Percentiles rank a stretch among this genome's conserved stretches.
Conservation (phyloP, 2,113 vertebrate species). For the Upupa epops region DNA sequence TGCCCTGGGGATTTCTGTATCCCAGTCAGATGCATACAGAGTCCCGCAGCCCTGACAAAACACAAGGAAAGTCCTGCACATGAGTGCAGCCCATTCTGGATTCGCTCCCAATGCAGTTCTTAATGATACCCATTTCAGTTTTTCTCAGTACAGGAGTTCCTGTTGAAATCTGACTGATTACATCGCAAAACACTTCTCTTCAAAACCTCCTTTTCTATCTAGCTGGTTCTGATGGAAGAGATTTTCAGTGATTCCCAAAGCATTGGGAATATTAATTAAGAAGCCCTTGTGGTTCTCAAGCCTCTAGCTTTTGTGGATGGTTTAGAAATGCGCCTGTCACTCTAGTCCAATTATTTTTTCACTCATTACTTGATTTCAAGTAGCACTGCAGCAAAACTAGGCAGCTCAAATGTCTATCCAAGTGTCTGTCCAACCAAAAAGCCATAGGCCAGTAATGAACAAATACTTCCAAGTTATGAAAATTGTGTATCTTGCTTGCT, state of each 20-base stretch:
- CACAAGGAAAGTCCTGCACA: neutral
- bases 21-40: neutral
- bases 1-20: neutral
- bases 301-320: neutral
- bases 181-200: neutral
- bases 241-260: neutral
- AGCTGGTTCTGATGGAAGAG: neutral
- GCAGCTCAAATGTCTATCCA: neutral
- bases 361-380: neutral
- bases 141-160: neutral
- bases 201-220: neutral
- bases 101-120: neutral
- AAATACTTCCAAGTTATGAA: slow-evolving; percentile 3
- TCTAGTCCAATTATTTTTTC: neutral
- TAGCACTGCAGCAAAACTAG: neutral
- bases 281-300: neutral
- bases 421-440: neutral
- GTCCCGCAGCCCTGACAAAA: neutral
- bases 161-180: neutral
- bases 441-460: neutral
- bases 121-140: neutral
- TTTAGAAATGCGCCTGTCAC: neutral
- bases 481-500: neutral
- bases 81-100: neutral
- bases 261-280: neutral